These are phyloP conservation scores for Beaufortia kweichowensis DNA, from an alignment of 2,113 vertebrate species.

Conservation along the genomic window DNA sequence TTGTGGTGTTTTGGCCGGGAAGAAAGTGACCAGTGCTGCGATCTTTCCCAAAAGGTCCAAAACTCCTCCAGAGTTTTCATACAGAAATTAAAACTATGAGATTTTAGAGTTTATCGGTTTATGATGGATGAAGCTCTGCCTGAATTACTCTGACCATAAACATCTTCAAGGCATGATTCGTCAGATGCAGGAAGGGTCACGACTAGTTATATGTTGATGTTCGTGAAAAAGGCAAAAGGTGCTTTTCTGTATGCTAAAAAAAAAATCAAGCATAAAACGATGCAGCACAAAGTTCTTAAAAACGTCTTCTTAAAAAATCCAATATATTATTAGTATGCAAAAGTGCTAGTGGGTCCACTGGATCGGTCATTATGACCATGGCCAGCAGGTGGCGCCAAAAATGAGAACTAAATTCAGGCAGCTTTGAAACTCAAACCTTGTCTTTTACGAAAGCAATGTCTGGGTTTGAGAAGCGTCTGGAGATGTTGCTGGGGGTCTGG, in stretches of 20 bases:
- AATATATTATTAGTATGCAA: constrained; percentile 69
- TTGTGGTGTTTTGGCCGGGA: constrained; percentile 6
- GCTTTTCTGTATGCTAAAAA: constrained; percentile 50
- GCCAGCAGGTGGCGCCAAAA: background rate
- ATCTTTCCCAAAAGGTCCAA: constrained; percentile 49
- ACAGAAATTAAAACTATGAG: background rate
- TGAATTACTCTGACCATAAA: background rate
- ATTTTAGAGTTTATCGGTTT: background rate
- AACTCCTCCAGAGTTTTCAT: background rate
- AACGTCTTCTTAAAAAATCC: constrained; percentile 43
- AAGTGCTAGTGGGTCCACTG: constrained; percentile 73
- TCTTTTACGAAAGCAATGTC: constrained; percentile 69
- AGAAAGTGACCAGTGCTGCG: constrained; percentile 70
- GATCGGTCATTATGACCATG: constrained; percentile 12
- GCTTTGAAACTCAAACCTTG: constrained; percentile 50
- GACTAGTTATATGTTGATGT: background rate
- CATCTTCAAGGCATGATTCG: background rate
- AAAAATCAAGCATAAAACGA: constrained; percentile 42
- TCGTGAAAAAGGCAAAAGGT: constrained; percentile 63
- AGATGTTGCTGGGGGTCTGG: constrained; percentile 41
- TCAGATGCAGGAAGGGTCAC: background rate
- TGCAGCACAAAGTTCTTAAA: constrained; percentile 47
- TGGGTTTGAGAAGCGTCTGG: constrained; percentile 87
- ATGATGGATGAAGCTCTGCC: background rate
- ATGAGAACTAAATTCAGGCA: background rate